Evolutionary conservation across 2,113 vertebrate genomes (phyloP).

Genomic region (Capricornis sumatraensis): DNA sequence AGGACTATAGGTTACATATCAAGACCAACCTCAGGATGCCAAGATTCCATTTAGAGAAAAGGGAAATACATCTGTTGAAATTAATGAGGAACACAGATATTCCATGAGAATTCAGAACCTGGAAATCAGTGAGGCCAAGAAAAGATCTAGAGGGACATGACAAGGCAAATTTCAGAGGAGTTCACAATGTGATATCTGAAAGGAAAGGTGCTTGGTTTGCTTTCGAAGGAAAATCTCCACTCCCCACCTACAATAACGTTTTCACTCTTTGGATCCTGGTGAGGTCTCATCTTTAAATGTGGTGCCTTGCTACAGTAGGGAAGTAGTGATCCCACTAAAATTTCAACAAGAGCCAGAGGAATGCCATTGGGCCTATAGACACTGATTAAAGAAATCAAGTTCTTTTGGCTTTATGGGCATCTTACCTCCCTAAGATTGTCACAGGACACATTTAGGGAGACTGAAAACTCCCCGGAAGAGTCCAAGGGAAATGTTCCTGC

Average conservation of each 20-base stretch:
- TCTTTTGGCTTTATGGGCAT: background rate
- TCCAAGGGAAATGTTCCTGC: slow-evolving; percentile 14
- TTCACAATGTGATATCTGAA: slow-evolving; percentile 34
- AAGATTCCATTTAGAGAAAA: slow-evolving; percentile 62
- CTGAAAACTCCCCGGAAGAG: slow-evolving; percentile 33
- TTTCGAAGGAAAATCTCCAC: slow-evolving; percentile 43
- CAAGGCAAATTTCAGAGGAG: slow-evolving; percentile 38
- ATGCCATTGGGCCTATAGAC: background rate
- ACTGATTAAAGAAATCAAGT: slow-evolving; percentile 41
- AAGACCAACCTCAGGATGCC: slow-evolving; percentile 44
- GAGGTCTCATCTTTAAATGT: background rate
- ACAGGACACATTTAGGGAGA: slow-evolving; percentile 47
- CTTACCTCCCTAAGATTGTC: background rate
- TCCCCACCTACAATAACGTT: background rate
- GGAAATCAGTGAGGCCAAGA: slow-evolving; percentile 34
- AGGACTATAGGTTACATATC: slow-evolving; percentile 48
- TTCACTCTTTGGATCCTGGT: background rate
- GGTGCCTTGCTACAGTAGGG: background rate
- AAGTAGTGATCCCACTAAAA: background rate
- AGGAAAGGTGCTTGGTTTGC: slow-evolving; percentile 39
- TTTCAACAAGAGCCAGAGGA: background rate
- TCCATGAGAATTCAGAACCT: slow-evolving; percentile 57
- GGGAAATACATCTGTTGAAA: slow-evolving; percentile 54
- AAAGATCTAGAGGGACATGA: slow-evolving; percentile 50
- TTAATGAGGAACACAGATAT: slow-evolving; percentile 74